Conservation (phyloP, 2,797 vertebrate genomes). For the Gobionotothen gibberifrons region DNA sequence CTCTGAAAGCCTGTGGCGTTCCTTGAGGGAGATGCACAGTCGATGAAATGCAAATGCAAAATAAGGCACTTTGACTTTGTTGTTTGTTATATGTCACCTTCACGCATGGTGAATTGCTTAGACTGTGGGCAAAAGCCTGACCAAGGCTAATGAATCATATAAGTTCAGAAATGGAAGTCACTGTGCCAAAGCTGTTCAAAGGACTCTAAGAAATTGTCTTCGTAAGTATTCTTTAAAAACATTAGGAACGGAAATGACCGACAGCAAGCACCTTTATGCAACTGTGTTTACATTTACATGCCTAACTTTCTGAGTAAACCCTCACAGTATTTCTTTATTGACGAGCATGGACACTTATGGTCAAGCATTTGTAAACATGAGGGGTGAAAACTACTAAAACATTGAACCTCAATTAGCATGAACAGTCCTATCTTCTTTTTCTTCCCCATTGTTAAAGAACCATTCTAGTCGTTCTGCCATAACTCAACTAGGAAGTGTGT, state of each 20-base stretch:
- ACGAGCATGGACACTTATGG: conserved; percentile 51
- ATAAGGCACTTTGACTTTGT: conserved; percentile 96
- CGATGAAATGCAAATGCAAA: conserved; percentile 85
- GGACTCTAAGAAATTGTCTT: conserved; percentile 94
- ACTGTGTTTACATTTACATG: conserved; percentile 51
- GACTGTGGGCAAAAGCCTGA: conserved; percentile 96
- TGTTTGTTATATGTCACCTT: conserved; percentile 94
- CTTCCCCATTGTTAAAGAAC: conserved; percentile 30
- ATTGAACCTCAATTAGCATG: conserved; percentile 39
- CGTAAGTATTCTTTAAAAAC: conserved; percentile 96
- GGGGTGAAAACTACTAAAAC: conserved; percentile 37
- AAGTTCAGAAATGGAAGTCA: conserved; percentile 92
- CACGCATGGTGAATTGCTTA: conserved; percentile 95
- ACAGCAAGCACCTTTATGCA: conserved; percentile 57
- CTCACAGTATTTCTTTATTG: conserved; percentile 30
- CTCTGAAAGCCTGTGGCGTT: conserved; percentile 94
- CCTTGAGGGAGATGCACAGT: conserved; percentile 94
- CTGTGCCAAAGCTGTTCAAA: conserved; percentile 95
- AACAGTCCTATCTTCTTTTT: conserved; percentile 21
- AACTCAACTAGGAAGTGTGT: not conserved
- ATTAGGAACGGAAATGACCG: conserved; percentile 70
- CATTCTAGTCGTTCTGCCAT: conserved; percentile 38
- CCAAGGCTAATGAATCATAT: conserved; percentile 93
- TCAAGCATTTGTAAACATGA: conserved; percentile 49
- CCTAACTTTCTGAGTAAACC: conserved; percentile 42